phyloP scores from a whole-genome alignment of 2,888 invertebrate species.

The Habrosyne pyritoides region DNA sequence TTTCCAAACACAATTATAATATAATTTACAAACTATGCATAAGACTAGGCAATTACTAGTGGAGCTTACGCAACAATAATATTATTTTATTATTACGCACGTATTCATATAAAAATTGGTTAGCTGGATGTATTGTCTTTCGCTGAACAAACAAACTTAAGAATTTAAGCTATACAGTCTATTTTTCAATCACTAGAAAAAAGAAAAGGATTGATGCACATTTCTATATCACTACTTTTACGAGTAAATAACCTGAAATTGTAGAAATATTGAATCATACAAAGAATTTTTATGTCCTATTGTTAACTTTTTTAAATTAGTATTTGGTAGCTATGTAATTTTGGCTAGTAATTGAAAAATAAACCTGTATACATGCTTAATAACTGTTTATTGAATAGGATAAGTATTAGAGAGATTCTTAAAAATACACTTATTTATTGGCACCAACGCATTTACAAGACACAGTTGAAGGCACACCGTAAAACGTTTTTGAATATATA shows the following conservation, averaged over 20 bases:
- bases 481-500: background rate
- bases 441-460: slow-evolving; percentile 47
- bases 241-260: too few relatives aligned
- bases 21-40: slow-evolving; percentile 20
- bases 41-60: slow-evolving; percentile 62
- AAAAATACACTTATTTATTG: slow-evolving; percentile 48
- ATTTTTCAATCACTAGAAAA: too few relatives aligned
- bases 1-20: slow-evolving; percentile 18
- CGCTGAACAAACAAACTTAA: too few relatives aligned
- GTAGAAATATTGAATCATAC: too few relatives aligned
- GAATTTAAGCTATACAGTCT: too few relatives aligned
- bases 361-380: too few relatives aligned
- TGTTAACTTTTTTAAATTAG: too few relatives aligned
- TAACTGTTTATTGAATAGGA: background rate
- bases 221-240: too few relatives aligned
- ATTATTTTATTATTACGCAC: slow-evolving; percentile 21
- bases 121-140: background rate
- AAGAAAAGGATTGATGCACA: too few relatives aligned
- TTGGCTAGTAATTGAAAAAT: too few relatives aligned
- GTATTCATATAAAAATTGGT: background rate
- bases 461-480: slow-evolving; percentile 47
- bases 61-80: slow-evolving; percentile 50
- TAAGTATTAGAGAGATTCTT: slow-evolving; percentile 57
- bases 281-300: too few relatives aligned
- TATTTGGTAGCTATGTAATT: too few relatives aligned